Evolutionary conservation across 2,797 vertebrate genomes (phyloP).

Genomic region (Ctenosaura bakeri): DNA sequence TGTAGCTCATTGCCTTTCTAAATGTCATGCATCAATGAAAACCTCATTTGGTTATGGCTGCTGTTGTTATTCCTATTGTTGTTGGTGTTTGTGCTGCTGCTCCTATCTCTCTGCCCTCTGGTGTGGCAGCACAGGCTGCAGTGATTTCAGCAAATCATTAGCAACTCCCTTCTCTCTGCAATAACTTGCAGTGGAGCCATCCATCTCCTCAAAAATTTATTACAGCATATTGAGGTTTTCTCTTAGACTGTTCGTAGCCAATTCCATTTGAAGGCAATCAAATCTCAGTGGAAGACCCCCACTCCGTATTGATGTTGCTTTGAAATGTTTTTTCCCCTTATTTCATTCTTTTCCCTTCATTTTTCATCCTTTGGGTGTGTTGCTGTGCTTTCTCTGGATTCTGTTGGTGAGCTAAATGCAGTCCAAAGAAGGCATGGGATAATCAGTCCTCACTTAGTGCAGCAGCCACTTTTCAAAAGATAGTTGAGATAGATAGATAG

Average conservation of each 20-base stretch:
- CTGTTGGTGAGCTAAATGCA: not conserved
- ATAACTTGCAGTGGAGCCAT: constrained; percentile 47
- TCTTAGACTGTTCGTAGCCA: constrained; percentile 52
- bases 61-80: not conserved
- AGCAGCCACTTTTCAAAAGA: not conserved
- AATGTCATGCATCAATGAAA: not conserved
- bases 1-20: not conserved
- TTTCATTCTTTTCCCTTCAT: constrained; percentile 44
- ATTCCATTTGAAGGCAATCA: constrained; percentile 61
- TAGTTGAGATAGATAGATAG: not conserved
- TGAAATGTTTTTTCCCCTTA: constrained; percentile 46
- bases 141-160: constrained; percentile 49
- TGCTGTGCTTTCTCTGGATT: constrained; percentile 10
- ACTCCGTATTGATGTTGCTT: constrained; percentile 53
- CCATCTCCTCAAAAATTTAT: constrained; percentile 59
- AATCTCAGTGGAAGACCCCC: constrained; percentile 56
- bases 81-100: not conserved
- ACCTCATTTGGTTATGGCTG: not conserved
- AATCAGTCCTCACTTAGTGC: not conserved
- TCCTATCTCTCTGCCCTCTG: not conserved
- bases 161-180: constrained; percentile 48
- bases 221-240: constrained; percentile 57
- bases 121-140: constrained; percentile 12
- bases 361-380: constrained; percentile 49
- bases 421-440: not conserved